Base-by-base conservation (phyloP, 2,797 vertebrate genomes). In the Orientallactaga sibirica region DNA sequence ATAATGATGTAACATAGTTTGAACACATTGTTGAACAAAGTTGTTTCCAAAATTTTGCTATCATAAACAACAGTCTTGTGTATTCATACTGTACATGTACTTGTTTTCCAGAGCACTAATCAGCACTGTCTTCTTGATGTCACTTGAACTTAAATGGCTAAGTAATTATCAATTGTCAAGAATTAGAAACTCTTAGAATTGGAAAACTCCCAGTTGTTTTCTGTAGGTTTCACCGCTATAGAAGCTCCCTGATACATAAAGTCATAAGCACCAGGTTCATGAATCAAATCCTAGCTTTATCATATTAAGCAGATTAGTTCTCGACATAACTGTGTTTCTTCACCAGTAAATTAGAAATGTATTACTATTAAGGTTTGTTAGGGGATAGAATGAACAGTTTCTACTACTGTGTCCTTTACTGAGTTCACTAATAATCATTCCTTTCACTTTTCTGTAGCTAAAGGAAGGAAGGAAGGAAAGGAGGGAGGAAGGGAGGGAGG, bases 151-250 rank as follows among this genome's bases (percentile, higher is more conserved):
- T 43, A 88, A 67, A 16, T 81, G 92, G 7, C n/a, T 92, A 78
- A 90, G 22, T 58, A 74, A 87, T 6, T 79, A 82, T 58, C 68
- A 86, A 25, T 70, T 61, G 1, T 68, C 25, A 76, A 92, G 41
- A 82, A 82, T 71, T 62, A 93, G 12, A 94, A 86, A 92, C 55
- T 0, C 25, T 58, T 58, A 11, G 11, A 79, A 43, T 58, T 58
- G 15, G 55, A 79, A 43, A 95, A 82, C 84, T 93, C 64, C 82
- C 84, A 37, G 33, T 86, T 96, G 62, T 24, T 94, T 86, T 91
- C 43, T 76, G 22, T 37, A 88, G 22, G 18, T 76, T 86, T 86
- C 37, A 15, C 4, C 37, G 71, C 75, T 80, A n/a, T 27, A 90
- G n/a, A 70, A 82, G 22, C 4, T 88, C 55, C 37, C 7, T 64